Percentiles rank a stretch among this genome's conserved stretches.
These are phyloP conservation scores for Leptinotarsa tumamoca DNA, from an alignment of 2,888 invertebrate genomes.

Conservation along the genomic window DNA sequence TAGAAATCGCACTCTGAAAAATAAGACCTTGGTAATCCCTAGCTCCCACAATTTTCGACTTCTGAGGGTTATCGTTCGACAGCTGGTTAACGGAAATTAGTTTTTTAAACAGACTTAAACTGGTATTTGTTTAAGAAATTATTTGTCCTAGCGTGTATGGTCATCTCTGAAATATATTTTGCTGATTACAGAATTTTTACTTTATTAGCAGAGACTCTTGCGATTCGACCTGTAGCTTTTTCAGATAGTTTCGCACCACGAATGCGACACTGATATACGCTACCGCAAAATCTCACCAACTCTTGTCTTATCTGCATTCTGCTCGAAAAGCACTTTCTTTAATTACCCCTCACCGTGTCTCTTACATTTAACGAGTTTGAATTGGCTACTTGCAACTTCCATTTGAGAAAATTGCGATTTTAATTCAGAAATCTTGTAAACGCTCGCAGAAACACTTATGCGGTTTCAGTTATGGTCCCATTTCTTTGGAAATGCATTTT, in stretches of 20 bases:
- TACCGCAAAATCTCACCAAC: slow-evolving; percentile 12
- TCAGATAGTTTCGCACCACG: slow-evolving; percentile 4
- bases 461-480: background rate
- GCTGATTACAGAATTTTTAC: too few species aligned
- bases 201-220: too few species aligned
- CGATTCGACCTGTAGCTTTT: background rate
- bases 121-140: too few species aligned
- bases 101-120: too few species aligned
- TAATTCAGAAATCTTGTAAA: slow-evolving; percentile 26
- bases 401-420: slow-evolving; percentile 31
- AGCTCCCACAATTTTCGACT: too few species aligned
- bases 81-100: too few species aligned
- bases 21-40: too few species aligned
- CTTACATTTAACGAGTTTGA: slow-evolving; percentile 27
- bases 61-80: too few species aligned
- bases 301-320: slow-evolving; percentile 32
- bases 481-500: background rate
- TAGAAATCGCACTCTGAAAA: too few species aligned
- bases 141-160: too few species aligned
- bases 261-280: background rate
- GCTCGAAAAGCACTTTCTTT: slow-evolving; percentile 26
- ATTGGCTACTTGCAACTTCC: slow-evolving; percentile 20
- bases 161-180: too few species aligned
- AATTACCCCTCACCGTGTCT: slow-evolving; percentile 30
- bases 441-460: background rate